Percentiles rank a stretch among this genome's conserved stretches.
phyloP scores from a whole-genome alignment of 2,888 invertebrate species.

The Dolichomitus sp. region DNA sequence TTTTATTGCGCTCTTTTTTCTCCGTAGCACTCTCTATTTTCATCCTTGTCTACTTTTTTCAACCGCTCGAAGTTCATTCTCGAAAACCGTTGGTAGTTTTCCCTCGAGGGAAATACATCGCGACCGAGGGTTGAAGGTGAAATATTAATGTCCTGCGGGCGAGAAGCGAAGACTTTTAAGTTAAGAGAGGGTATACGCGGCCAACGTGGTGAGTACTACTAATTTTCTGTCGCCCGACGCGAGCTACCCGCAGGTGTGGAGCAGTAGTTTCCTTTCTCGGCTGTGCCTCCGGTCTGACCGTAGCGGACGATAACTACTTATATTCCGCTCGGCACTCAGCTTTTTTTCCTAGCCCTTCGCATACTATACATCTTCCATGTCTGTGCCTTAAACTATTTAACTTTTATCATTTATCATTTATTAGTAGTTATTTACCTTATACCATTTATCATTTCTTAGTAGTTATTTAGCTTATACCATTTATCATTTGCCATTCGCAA shows the following conservation, averaged over 20 bases:
- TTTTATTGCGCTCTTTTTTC: background rate
- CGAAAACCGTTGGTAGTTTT: conserved; percentile 36
- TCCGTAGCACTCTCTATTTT: background rate
- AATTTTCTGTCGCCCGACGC: conserved; percentile 32
- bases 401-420: background rate
- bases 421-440: too few relatives aligned
- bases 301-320: conserved; percentile 39
- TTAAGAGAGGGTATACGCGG: conserved; percentile 12
- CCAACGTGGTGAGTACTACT: conserved; percentile 42
- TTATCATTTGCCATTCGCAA: too few relatives aligned
- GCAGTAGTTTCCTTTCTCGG: background rate
- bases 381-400: background rate
- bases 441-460: too few relatives aligned
- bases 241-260: conserved; percentile 7
- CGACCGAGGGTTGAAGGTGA: conserved; percentile 44
- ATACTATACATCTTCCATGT: background rate
- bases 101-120: conserved; percentile 39
- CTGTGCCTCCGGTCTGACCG: conserved; percentile 25
- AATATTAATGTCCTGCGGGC: conserved; percentile 47
- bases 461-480: too few relatives aligned
- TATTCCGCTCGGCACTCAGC: conserved; percentile 9
- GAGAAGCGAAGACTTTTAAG: conserved; percentile 40
- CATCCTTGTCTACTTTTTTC: background rate
- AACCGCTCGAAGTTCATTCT: conserved; percentile 29
- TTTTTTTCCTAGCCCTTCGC: background rate